A percentile compares a stretch with the other conserved stretches of the same genome.
Evolutionary conservation across 1,140 invertebrate species (phyloP).

Genomic region (Mycetomoellerius zeteki): DNA sequence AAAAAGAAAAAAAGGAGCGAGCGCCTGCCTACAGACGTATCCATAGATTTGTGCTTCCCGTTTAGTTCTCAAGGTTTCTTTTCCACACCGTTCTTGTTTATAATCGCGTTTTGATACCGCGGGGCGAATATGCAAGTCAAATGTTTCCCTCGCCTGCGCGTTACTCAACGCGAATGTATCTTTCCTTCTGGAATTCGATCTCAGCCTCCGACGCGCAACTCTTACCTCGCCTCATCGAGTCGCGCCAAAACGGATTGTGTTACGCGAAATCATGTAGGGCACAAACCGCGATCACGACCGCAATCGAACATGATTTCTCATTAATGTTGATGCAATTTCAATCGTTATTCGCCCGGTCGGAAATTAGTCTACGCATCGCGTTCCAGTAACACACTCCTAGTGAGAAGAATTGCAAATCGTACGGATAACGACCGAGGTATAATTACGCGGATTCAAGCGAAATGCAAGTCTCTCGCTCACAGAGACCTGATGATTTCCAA

Average conservation of each 20-base stretch:
- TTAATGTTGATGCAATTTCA: conserved; percentile 30
- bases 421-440: background rate
- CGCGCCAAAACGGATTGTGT: conserved; percentile 32
- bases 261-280: conserved; percentile 8
- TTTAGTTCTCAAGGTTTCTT: conserved; percentile 49
- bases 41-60: conserved; percentile 43
- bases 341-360: background rate
- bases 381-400: background rate
- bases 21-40: conserved; percentile 42
- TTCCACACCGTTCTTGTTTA: conserved; percentile 2
- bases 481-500: conserved; percentile 13
- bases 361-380: conserved; percentile 7
- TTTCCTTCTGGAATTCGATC: conserved; percentile 48
- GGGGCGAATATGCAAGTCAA: conserved; percentile 53
- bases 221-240: conserved; percentile 32
- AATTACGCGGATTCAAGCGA: conserved; percentile 26
- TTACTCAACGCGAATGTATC: conserved; percentile 42
- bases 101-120: conserved; percentile 53
- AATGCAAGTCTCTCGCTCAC: background rate
- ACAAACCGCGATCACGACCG: background rate
- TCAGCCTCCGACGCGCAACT: conserved; percentile 15
- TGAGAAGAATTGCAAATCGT: background rate
- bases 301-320: conserved; percentile 38
- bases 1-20: conserved; percentile 20
- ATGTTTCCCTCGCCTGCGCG: conserved; percentile 22